Evolutionary conservation across 92 coral and sea anemone species (phyloP).

Genomic region (Montipora capitata): DNA sequence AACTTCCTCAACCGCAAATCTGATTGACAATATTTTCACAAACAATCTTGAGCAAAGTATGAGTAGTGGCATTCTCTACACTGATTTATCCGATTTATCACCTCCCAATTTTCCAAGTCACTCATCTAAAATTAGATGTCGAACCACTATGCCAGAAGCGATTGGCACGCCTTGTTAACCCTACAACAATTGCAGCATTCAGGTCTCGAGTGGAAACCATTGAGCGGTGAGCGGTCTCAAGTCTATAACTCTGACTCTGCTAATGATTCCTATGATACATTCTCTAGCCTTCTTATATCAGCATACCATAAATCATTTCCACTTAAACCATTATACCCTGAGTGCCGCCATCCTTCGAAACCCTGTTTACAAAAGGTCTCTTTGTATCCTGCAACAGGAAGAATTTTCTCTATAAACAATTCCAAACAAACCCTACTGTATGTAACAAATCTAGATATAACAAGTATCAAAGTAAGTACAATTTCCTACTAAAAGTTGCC

Average conservation of each 20-base stretch:
- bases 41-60: too few relatives aligned
- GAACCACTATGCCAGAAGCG: too few relatives aligned
- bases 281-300: background rate
- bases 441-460: slow-evolving; percentile 30
- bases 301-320: slow-evolving; percentile 15
- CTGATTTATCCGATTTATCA: too few relatives aligned
- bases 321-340: slow-evolving; percentile 19
- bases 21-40: too few relatives aligned
- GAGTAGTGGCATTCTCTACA: too few relatives aligned
- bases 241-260: background rate
- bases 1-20: background rate
- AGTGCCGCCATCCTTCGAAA: slow-evolving; percentile 35
- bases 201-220: background rate
- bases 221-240: background rate
- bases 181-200: background rate
- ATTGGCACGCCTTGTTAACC: background rate
- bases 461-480: slow-evolving; percentile 53
- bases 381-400: background rate
- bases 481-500: slow-evolving; percentile 42
- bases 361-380: slow-evolving; percentile 39
- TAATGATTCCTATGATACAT: slow-evolving; percentile 1
- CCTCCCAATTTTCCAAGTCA: too few relatives aligned
- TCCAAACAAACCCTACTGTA: slow-evolving; percentile 41
- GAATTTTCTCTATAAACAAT: slow-evolving; percentile 41
- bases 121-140: too few relatives aligned